These are phyloP conservation scores for Endomychus coccineus DNA, from an alignment of 2,888 invertebrate genomes.

Conservation along the genomic window DNA sequence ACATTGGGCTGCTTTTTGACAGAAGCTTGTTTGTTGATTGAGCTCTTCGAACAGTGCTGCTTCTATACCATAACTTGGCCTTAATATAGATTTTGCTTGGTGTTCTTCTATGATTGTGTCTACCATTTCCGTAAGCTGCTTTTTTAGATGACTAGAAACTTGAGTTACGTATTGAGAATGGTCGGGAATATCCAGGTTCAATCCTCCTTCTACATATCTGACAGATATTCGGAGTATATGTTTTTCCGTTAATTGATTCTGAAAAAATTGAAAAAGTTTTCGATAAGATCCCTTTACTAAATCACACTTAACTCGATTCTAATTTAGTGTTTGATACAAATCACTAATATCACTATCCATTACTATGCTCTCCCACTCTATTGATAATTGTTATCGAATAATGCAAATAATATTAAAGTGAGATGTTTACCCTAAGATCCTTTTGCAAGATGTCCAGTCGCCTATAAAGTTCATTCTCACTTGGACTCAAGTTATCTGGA, in stretches of 20 bases:
- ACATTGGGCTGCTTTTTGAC: slow-evolving; percentile 62
- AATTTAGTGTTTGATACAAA: too few relatives aligned
- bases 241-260: slow-evolving; percentile 66
- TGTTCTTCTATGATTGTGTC: slow-evolving; percentile 63
- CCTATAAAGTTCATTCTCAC: slow-evolving; percentile 59
- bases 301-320: not conserved
- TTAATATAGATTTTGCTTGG: slow-evolving; percentile 50
- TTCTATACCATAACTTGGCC: slow-evolving; percentile 57
- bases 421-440: slow-evolving; percentile 56
- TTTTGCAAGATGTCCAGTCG: slow-evolving; percentile 63
- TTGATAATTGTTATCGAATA: too few relatives aligned
- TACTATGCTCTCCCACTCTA: too few relatives aligned
- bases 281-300: too few relatives aligned
- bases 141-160: slow-evolving; percentile 57
- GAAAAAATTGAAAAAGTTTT: too few relatives aligned
- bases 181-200: slow-evolving; percentile 49
- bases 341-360: too few relatives aligned
- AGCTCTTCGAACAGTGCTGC: slow-evolving; percentile 59
- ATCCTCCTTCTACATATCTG: slow-evolving; percentile 47
- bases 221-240: slow-evolving; percentile 59
- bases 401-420: too few relatives aligned
- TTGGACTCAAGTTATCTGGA: slow-evolving; percentile 49
- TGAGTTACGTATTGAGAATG: slow-evolving; percentile 57
- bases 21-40: slow-evolving; percentile 63
- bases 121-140: slow-evolving; percentile 60